Percentiles rank a stretch among this genome's conserved stretches.
Evolutionary conservation across 2,888 invertebrate species (phyloP).

Genomic region (Callinectes sapidus): DNA sequence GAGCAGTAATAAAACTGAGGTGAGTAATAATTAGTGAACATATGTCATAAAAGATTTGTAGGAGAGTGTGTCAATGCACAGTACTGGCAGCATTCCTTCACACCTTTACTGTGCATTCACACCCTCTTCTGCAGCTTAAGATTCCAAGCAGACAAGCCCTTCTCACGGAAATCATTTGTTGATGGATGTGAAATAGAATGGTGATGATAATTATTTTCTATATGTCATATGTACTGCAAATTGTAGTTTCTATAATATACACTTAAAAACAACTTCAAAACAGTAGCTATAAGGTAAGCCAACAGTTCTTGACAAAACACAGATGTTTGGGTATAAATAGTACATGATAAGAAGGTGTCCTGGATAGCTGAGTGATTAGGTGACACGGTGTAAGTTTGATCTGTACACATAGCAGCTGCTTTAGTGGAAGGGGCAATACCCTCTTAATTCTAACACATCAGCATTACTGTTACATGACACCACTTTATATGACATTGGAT

Average conservation of each 20-base stretch:
- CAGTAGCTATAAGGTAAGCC: not conserved
- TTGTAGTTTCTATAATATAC: not conserved
- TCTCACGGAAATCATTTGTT: not conserved
- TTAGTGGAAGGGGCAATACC: not conserved
- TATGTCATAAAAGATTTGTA: no score
- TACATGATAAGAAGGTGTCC: not conserved
- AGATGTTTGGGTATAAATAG: not conserved
- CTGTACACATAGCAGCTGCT: not conserved
- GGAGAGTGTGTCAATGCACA: no score
- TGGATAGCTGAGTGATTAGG: not conserved
- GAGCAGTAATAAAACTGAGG: no score
- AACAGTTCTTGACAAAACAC: not conserved
- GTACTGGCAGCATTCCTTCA: no score
- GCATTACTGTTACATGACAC: not conserved
- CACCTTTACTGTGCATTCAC: no score
- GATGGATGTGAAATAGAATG: not conserved
- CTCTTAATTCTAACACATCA: no score
- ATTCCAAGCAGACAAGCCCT: no score
- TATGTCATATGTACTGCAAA: not conserved
- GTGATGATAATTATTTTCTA: not conserved
- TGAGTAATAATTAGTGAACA: no score
- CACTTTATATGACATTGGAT: not conserved
- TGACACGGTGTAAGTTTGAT: not conserved
- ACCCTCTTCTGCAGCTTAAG: no score
- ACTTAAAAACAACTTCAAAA: not conserved